Evolutionary conservation across 2,888 invertebrate genomes (phyloP), one percentile per base, ranked within the genome.

Genomic region (Noctua fimbriata): DNA sequence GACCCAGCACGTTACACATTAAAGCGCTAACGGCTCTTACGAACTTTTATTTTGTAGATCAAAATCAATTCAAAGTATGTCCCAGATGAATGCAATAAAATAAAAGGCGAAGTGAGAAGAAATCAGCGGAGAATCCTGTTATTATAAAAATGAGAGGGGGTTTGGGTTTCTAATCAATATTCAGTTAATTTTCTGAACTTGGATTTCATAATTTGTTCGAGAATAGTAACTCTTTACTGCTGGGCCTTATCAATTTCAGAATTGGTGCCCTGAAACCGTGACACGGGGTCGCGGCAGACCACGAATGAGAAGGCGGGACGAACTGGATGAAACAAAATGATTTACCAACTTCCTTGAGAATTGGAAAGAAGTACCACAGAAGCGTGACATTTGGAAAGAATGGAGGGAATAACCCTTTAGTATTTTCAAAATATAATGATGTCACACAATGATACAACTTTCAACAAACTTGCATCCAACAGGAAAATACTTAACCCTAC

Each of bases 1-100:
- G 84, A 83, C 72, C 84, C 28, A 21, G 58, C 83, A 83, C 83
- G 83, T 83, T 65, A 49, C 49, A 69, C 79, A 72, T 83, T 72
- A 69, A 75, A 69, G 4, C 16, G 24, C 41, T 44, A 71, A 79
- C 70, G 65, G 41, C 71, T 69, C 10, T 63, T 71, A 12, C 67
- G 4, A 73, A 79, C 69, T 73, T 74, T 74, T 74, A 78, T 47
- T 74, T 71, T 78, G 36, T 63, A 28, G 18, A 55, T 71, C 32
- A 77, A 69, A 73, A 73, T 82, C 28, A 82, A 73, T 78, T 70
- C 36, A 36, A 73, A 73, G 58, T 47, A 41, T 47, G 12, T 49
- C 28, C 3, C 41, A 69, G 44, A 71, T 76, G 5, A 55, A 55
- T 60, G 24, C 24, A 60, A 52, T 67, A 16, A 55, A 36, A 32